These are phyloP conservation scores for Leptosomus discolor DNA, from an alignment of 2,113 vertebrate species.

Conservation along the genomic window DNA sequence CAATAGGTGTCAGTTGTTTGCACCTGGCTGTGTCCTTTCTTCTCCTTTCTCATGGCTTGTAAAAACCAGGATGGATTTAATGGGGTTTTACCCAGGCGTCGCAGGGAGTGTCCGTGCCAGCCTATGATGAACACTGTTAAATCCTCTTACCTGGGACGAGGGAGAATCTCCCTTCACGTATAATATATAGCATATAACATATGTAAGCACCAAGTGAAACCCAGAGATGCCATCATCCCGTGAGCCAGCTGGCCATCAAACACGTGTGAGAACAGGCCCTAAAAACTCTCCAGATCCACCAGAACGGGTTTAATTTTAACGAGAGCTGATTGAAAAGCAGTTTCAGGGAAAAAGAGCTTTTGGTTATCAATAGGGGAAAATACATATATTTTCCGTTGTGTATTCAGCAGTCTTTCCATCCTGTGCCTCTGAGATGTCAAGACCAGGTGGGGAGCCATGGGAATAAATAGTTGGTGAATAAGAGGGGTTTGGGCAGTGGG, in stretches of 20 bases:
- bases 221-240: neutral
- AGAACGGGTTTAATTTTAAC: neutral
- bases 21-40: neutral
- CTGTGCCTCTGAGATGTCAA: neutral
- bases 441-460: neutral
- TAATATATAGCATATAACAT: neutral
- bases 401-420: neutral
- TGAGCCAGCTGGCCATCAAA: neutral
- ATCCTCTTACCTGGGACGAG: neutral
- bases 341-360: neutral
- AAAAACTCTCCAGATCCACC: neutral
- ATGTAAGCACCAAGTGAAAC: neutral
- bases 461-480: neutral
- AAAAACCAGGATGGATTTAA: neutral
- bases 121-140: neutral
- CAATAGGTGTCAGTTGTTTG: neutral
- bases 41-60: neutral
- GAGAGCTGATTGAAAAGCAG: neutral
- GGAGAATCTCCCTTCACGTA: neutral
- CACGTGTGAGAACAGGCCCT: accelerated
- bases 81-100: neutral
- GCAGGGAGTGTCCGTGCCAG: neutral
- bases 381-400: accelerated
- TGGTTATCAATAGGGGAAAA: neutral
- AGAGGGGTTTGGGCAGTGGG: neutral